phyloP scores from a whole-genome alignment of 2,797 vertebrate species.

The Anguilla megastoma region DNA sequence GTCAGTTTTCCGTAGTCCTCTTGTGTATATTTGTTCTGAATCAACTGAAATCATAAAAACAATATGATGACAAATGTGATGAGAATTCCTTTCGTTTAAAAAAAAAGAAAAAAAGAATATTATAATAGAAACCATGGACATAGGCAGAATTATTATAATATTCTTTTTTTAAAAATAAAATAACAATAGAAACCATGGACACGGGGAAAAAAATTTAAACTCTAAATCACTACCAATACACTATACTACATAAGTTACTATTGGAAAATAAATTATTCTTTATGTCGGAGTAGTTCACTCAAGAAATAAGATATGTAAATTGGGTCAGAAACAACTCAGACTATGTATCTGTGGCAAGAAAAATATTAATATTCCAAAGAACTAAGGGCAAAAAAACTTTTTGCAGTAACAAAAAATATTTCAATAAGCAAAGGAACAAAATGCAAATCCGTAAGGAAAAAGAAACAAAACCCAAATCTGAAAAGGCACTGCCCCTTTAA shows the following conservation, averaged over 20 bases:
- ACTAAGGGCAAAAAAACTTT: neutral
- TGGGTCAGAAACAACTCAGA: neutral
- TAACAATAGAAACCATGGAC: neutral
- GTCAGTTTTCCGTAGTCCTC: too few relatives aligned
- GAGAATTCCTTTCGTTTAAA: neutral
- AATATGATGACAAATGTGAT: neutral
- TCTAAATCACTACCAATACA: neutral
- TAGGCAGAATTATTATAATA: neutral
- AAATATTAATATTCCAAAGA: neutral
- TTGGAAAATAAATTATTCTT: neutral
- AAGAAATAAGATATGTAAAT: neutral
- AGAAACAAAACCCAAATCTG: constrained; percentile 36
- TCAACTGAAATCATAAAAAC: neutral
- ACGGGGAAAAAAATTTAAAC: neutral
- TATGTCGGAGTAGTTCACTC: neutral
- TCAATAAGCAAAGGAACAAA: neutral
- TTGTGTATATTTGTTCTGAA: neutral
- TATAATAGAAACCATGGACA: neutral
- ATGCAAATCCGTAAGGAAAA: neutral
- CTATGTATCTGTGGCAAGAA: neutral
- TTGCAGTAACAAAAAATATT: neutral
- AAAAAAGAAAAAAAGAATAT: constrained; percentile 10
- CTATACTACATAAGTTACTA: neutral
- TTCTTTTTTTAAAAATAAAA: neutral
- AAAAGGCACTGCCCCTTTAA: constrained; percentile 62